phyloP scores from a whole-genome alignment of 2,888 invertebrate genomes.

The Euplexia lucipara region DNA sequence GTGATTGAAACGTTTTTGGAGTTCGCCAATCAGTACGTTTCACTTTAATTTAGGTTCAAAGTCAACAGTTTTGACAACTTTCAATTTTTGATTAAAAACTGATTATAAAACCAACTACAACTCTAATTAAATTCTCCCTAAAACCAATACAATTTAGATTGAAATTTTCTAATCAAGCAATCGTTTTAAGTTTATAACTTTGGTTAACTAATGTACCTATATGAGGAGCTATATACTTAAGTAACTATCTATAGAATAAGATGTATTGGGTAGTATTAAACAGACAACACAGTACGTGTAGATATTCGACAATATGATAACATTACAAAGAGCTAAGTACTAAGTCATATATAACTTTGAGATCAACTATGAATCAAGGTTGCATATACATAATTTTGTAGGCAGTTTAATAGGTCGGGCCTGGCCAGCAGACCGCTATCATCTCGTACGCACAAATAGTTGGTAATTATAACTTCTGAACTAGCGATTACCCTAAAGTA shows the following conservation, averaged over 20 bases:
- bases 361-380: constrained; percentile 30
- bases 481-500: constrained; percentile 56
- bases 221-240: background rate
- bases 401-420: constrained; percentile 18
- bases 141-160: constrained; percentile 18
- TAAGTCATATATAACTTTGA: constrained; percentile 11
- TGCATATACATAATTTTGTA: too few relatives aligned
- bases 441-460: constrained; percentile 51
- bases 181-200: constrained; percentile 5
- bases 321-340: constrained; percentile 8
- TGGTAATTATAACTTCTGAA: constrained; percentile 60
- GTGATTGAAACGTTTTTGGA: constrained; percentile 6
- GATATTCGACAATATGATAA: constrained; percentile 15
- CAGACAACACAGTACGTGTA: constrained; percentile 2
- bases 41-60: background rate
- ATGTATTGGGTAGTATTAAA: constrained; percentile 4
- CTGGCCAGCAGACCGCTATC: constrained; percentile 27
- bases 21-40: background rate
- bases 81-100: background rate
- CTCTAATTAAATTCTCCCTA: constrained; percentile 23
- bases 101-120: constrained; percentile 1
- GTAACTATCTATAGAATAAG: constrained; percentile 2
- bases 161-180: constrained; percentile 12
- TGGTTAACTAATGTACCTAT: constrained; percentile 20
- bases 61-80: background rate